Conservation (phyloP, 2,797 vertebrate genomes). For the Rhinophrynus dorsalis region DNA sequence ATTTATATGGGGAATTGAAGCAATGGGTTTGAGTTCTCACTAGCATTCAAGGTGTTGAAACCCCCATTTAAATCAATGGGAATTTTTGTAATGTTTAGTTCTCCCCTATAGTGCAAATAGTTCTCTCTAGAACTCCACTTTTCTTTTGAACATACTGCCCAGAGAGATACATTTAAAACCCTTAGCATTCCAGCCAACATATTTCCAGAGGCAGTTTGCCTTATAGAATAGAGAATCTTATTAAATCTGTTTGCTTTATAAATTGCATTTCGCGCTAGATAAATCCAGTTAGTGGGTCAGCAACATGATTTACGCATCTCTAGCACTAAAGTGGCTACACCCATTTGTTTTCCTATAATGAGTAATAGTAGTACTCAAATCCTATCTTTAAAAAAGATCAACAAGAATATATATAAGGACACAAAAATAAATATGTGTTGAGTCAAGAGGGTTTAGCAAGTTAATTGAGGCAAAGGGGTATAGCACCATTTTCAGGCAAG, state of each 20-base stretch:
- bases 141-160: no score
- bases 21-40: no score
- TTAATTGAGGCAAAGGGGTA: constrained; percentile 4
- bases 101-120: no score
- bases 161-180: no score
- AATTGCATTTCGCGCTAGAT: not conserved
- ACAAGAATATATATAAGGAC: constrained; percentile 7
- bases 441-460: constrained; percentile 2
- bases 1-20: no score
- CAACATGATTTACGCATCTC: not conserved
- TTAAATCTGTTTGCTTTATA: constrained; percentile 18
- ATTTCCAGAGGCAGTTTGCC: no score
- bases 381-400: not conserved
- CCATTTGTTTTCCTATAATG: constrained; percentile 1
- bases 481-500: constrained; percentile 1
- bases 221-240: no score
- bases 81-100: no score
- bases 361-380: not conserved
- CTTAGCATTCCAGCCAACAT: no score
- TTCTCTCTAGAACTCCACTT: no score
- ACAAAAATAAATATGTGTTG: constrained; percentile 16
- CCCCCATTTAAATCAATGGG: no score
- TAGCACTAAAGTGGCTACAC: constrained; percentile 3
- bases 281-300: constrained; percentile 3
- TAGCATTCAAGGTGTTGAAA: no score